Evolutionary conservation across 2,888 invertebrate genomes (phyloP), one percentile per base, ranked within the genome.

Genomic region (Buathra laborator): DNA sequence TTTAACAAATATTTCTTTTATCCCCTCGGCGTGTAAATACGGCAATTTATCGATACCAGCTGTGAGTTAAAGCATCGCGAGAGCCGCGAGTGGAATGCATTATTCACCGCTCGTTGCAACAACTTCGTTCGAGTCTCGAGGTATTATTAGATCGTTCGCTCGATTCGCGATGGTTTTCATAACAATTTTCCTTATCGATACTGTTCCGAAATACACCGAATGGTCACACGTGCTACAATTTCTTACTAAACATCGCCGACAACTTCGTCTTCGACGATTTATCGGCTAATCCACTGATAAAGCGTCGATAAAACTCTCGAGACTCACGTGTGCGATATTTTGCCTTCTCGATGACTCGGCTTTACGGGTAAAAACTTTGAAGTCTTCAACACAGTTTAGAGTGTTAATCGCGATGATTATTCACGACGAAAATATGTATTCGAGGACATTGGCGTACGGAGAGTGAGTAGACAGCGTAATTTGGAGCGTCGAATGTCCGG

Each of bases 101-200:
- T 74, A 53, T 66, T 80, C 70, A 44, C 24, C 37, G 32, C 16
- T 48, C 16, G 48, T 62, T 37, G 71, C 29, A 53, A 59, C n/a
- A 16, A 46, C 19, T 43, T 14, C n/a, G 9, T 12, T 16, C 12
- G n/a, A 9, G 44, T n/a, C 46, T 46, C 9, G 14, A n/a, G 56
- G 53, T 16, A 67, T 53, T 72, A 14, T 64, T 29, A 16, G 37
- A 37, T 37, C 67, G 48, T 46, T 32, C 53, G 56, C 51, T 80
- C 77, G 56, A 74, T 67, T 82, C 67, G 16, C 51, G 37, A 43
- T 81, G 66, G 53, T 86, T 86, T 85, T 81, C 83, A 68, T 74
- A 86, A 86, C 85, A 85, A 75, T 86, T 82, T 48, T 48, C 64
- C 86, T 85, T 85, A 86, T 86, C 87, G 87, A 51, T 48, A 19